Evolutionary conservation across 2,113 vertebrate genomes (phyloP).

Genomic region (Scatophagus argus): DNA sequence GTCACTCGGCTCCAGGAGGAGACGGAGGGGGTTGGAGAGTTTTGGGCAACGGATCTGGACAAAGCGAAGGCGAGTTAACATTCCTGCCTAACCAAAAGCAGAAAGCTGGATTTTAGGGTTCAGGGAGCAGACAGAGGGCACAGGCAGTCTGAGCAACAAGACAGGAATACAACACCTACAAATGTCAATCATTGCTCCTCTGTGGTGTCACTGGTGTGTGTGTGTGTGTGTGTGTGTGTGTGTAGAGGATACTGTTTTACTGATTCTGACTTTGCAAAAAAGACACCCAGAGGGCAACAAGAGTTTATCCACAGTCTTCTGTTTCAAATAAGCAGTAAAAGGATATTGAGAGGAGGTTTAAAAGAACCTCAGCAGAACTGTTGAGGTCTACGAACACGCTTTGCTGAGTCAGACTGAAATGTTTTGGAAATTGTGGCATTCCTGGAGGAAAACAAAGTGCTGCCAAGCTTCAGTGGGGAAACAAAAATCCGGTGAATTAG

Average conservation of each 20-base stretch:
- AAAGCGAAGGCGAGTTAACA: constrained; percentile 71
- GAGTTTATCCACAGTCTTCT: not conserved
- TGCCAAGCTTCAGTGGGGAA: constrained; percentile 52
- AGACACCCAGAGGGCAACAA: not conserved
- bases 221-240: no score
- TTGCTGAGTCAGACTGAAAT: constrained; percentile 71
- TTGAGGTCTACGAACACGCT: constrained; percentile 22
- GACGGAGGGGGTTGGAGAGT: constrained; percentile 41
- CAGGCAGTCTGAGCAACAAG: constrained; percentile 31
- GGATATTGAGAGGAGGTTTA: not conserved
- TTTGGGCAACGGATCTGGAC: constrained; percentile 65
- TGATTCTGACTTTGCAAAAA: not conserved
- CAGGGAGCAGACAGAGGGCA: constrained; percentile 69
- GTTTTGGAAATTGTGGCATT: constrained; percentile 79
- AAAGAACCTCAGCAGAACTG: not conserved
- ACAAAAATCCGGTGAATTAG: constrained; percentile 23
- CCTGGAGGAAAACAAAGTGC: constrained; percentile 57
- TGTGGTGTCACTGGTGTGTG: not conserved
- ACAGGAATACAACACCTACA: constrained; percentile 14
- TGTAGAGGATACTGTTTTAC: no score
- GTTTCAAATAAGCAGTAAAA: not conserved
- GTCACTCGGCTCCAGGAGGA: constrained; percentile 52
- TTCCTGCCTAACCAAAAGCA: constrained; percentile 81
- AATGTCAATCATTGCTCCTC: constrained; percentile 23
- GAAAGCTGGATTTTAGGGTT: constrained; percentile 71